Conservation (phyloP, 1,140 invertebrate genomes). For the Lepidurus packardi region DNA sequence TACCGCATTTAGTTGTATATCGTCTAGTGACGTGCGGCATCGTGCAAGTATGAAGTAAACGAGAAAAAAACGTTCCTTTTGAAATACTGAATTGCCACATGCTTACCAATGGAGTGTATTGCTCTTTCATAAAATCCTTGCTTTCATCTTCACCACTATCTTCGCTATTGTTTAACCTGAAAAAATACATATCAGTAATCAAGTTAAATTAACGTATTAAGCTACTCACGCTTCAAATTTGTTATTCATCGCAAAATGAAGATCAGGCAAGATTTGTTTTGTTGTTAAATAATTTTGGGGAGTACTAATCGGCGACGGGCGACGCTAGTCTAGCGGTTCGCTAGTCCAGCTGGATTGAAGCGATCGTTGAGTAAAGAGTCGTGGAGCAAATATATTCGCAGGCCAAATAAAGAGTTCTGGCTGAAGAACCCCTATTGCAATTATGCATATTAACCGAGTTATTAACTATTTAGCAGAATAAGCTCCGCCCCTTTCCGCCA, state of each 20-base stretch:
- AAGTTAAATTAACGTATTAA: slow-evolving; percentile 30
- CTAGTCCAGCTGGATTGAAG: too few relatives aligned
- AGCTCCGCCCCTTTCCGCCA: too few relatives aligned
- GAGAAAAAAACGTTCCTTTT: slow-evolving; percentile 36
- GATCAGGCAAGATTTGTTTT: neutral
- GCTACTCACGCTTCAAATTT: slow-evolving; percentile 59
- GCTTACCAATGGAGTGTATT: slow-evolving; percentile 30
- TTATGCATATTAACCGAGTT: too few relatives aligned
- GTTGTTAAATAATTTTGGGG: neutral
- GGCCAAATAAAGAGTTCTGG: too few relatives aligned
- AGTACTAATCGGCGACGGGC: neutral
- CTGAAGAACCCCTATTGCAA: too few relatives aligned
- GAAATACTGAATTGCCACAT: slow-evolving; percentile 25
- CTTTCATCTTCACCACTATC: slow-evolving; percentile 55
- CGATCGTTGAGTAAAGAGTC: too few relatives aligned
- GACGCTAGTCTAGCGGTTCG: too few relatives aligned
- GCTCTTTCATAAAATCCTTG: slow-evolving; percentile 26
- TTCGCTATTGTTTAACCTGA: slow-evolving; percentile 53
- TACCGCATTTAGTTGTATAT: slow-evolving; percentile 9
- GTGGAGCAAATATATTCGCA: too few relatives aligned
- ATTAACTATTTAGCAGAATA: too few relatives aligned
- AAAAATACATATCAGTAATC: slow-evolving; percentile 38
- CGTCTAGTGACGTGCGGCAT: slow-evolving; percentile 10
- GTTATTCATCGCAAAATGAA: slow-evolving; percentile 50
- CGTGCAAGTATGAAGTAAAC: neutral